Base-by-base conservation (phyloP, 2,888 invertebrate genomes). In the Achlya flavicornis region DNA sequence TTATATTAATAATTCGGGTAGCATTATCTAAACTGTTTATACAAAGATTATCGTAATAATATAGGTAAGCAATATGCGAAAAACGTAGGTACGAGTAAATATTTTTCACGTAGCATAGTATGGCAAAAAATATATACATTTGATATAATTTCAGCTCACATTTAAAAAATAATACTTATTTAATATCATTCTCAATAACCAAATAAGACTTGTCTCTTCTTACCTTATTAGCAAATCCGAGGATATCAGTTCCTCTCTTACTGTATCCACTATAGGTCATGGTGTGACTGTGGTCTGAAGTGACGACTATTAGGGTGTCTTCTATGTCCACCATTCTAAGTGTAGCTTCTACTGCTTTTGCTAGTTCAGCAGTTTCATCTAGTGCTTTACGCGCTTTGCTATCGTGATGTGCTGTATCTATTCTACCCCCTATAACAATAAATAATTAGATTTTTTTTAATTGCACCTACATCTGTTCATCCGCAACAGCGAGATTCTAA, bases 241-340 rank as follows among this genome's bases (percentile, higher is more conserved):
- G 77, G 67, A 94, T 93, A 73, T 93, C 91, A 0, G 88, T 81
- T 0, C 94, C 94, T 46, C 97, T 90, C 61, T 94, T 92, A 57
- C 96, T 95, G 82, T 97, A 97, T 0, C 97, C 97, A 35, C 95
- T 95, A 64, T 96, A 95, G 12, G 95, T 95, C 95, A 97, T 95
- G 0, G 96, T 95, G 81, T 97, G 97, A 1, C 97, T 96, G 80
- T 97, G 97, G 87, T 97, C 97, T 0, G 97, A 95, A 0, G 97
- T 97, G 14, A 97, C 97, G 1, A 98, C 94, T 11, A 98, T 94
- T 33, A 98, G 90, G 0, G 98, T 98, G 19, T 98, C 97, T 0
- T 95, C 90, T 0, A 87, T 85, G 69, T 93, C 90, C 0, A 96
- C 96, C 84, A 96, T 83, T 58, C 94, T 86, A 41, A 95, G 71